phyloP scores from a whole-genome alignment of 2,797 vertebrate genomes.

The Myoxocephalus aenaeus region DNA sequence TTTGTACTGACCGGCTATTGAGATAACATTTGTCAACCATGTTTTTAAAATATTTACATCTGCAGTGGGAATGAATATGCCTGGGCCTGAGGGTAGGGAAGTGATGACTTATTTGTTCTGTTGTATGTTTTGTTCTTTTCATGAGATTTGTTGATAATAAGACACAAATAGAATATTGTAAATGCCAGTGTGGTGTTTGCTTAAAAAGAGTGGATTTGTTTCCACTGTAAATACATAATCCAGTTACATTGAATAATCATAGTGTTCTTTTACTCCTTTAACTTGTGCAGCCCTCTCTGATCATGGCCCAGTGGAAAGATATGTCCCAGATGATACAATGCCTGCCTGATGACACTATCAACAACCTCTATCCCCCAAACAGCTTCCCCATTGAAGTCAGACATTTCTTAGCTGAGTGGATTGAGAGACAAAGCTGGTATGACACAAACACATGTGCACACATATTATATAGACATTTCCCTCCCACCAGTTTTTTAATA shows the following conservation, averaged over 20 bases:
- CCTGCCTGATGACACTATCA: slow-evolving; percentile 70
- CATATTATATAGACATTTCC: background rate
- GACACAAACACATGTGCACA: slow-evolving; percentile 5
- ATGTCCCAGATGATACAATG: slow-evolving; percentile 76
- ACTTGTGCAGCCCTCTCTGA: slow-evolving; percentile 48
- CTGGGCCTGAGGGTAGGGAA: background rate
- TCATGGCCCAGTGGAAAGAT: slow-evolving; percentile 85
- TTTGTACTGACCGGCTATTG: background rate
- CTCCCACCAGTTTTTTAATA: too few species aligned
- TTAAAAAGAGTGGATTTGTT: background rate
- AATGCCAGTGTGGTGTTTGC: background rate
- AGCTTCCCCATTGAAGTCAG: slow-evolving; percentile 84
- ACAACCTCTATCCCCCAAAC: slow-evolving; percentile 76
- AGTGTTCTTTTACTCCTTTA: background rate
- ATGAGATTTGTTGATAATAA: background rate
- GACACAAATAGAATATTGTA: background rate
- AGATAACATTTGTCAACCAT: background rate
- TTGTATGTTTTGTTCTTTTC: background rate
- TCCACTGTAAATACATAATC: background rate
- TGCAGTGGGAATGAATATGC: background rate
- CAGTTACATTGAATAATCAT: background rate
- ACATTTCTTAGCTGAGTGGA: slow-evolving; percentile 83
- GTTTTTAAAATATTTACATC: background rate
- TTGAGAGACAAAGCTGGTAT: slow-evolving; percentile 85
- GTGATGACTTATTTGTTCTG: background rate